These are phyloP conservation scores for Vollenhovia emeryi DNA, from an alignment of 1,140 invertebrate species.

Conservation along the genomic window DNA sequence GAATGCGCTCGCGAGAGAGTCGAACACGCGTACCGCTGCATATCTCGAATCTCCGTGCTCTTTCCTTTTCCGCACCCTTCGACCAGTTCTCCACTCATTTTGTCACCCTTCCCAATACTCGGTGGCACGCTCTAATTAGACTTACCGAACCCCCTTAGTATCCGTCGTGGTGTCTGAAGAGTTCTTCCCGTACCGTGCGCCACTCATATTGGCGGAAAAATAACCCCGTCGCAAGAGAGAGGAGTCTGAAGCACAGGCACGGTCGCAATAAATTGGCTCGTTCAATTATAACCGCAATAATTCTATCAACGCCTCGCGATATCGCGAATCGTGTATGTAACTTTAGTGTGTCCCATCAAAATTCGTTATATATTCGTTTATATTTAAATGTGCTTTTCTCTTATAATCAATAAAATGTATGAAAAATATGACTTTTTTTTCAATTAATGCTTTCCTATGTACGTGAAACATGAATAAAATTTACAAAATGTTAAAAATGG, in stretches of 20 bases:
- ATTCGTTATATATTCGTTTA: neutral
- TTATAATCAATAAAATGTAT: conserved; percentile 28
- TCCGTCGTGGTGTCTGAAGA: conserved; percentile 70
- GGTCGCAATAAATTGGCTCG: conserved; percentile 71
- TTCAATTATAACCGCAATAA: conserved; percentile 72
- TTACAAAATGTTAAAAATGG: conserved; percentile 4
- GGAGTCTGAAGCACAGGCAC: conserved; percentile 43
- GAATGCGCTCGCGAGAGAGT: conserved; percentile 36
- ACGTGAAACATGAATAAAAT: conserved; percentile 15
- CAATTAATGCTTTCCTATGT: neutral
- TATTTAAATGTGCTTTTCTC: neutral
- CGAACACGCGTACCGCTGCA: conserved; percentile 7
- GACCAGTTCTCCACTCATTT: conserved; percentile 30
- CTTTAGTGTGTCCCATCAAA: neutral
- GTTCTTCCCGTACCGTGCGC: conserved; percentile 72
- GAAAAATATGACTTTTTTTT: neutral
- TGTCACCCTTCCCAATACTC: conserved; percentile 59
- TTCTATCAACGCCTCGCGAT: conserved; percentile 55
- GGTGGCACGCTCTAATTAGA: conserved; percentile 78
- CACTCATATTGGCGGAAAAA: conserved; percentile 58
- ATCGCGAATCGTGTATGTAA: neutral
- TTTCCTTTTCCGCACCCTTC: conserved; percentile 65
- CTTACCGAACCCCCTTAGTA: conserved; percentile 70
- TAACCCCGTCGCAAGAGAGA: conserved; percentile 54
- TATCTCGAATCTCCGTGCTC: conserved; percentile 65